phyloP scores from a whole-genome alignment of 2,113 vertebrate genomes.

The Ceratotherium simum region DNA sequence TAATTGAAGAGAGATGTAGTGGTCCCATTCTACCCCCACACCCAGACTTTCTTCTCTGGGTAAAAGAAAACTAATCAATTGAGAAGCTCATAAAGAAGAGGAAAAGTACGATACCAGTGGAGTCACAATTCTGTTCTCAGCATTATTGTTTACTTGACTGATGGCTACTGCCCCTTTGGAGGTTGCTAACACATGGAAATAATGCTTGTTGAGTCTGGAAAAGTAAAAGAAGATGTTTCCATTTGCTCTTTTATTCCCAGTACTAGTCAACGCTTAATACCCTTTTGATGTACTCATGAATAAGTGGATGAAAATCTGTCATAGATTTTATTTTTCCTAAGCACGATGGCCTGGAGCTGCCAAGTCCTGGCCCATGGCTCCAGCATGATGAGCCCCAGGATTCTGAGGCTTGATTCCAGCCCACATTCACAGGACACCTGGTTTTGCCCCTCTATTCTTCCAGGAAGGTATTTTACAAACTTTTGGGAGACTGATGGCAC shows the following conservation, averaged over 20 bases:
- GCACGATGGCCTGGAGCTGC: background rate
- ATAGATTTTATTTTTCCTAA: conserved; percentile 56
- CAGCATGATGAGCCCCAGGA: background rate
- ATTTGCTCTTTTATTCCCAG: conserved; percentile 33
- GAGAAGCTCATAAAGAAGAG: conserved; percentile 29
- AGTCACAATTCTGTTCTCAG: conserved; percentile 36
- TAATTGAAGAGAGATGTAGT: conserved; percentile 20
- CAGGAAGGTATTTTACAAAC: background rate
- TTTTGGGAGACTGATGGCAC: background rate
- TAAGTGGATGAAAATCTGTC: conserved; percentile 61
- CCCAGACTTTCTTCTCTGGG: conserved; percentile 41
- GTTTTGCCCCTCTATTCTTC: background rate
- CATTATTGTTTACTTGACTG: conserved; percentile 47
- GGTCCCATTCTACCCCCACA: background rate
- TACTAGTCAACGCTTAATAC: background rate
- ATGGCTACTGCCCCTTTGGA: conserved; percentile 37
- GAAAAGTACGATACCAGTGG: background rate
- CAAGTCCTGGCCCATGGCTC: background rate
- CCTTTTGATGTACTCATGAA: conserved; percentile 59
- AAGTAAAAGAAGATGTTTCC: conserved; percentile 53
- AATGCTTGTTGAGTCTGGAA: conserved; percentile 30
- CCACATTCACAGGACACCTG: background rate
- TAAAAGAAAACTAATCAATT: conserved; percentile 45
- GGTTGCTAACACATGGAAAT: conserved; percentile 67
- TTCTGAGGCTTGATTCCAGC: background rate